These are phyloP conservation scores for Phengaris alcon DNA, from an alignment of 2,888 invertebrate genomes.

Conservation along the genomic window DNA sequence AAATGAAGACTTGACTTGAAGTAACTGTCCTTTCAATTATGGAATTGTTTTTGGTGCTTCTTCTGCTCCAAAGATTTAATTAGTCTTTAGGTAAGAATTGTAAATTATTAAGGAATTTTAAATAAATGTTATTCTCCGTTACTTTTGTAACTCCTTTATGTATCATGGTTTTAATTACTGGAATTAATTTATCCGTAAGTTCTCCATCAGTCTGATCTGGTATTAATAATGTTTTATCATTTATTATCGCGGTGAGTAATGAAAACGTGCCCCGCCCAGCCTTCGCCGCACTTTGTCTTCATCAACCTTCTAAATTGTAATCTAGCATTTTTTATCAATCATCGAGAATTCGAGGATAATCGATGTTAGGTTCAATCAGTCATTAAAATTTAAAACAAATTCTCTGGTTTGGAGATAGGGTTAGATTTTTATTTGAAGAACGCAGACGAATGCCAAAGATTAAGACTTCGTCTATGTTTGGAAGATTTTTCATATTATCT, in stretches of 20 bases:
- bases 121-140: not conserved
- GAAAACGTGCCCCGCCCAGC: conserved; percentile 75
- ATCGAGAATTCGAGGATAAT: conserved; percentile 37
- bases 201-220: conserved; percentile 65
- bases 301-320: conserved; percentile 63
- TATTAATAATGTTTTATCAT: conserved; percentile 80
- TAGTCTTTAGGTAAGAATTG: too few relatives aligned
- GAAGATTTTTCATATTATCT: not conserved
- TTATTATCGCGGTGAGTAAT: conserved; percentile 77
- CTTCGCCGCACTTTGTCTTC: conserved; percentile 71
- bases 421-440: not conserved
- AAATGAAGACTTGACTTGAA: not conserved
- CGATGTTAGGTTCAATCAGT: conserved; percentile 15
- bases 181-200: conserved; percentile 74
- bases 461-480: not conserved
- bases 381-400: conserved; percentile 8
- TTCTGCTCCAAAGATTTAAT: not conserved
- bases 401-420: not conserved
- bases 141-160: not conserved
- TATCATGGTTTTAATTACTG: conserved; percentile 62
- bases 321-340: conserved; percentile 50
- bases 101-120: not conserved
- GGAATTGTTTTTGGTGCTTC: not conserved
- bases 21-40: not conserved
- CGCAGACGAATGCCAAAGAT: not conserved